phyloP scores from a whole-genome alignment of 2,888 invertebrate genomes.

The Agrotis exclamationis region DNA sequence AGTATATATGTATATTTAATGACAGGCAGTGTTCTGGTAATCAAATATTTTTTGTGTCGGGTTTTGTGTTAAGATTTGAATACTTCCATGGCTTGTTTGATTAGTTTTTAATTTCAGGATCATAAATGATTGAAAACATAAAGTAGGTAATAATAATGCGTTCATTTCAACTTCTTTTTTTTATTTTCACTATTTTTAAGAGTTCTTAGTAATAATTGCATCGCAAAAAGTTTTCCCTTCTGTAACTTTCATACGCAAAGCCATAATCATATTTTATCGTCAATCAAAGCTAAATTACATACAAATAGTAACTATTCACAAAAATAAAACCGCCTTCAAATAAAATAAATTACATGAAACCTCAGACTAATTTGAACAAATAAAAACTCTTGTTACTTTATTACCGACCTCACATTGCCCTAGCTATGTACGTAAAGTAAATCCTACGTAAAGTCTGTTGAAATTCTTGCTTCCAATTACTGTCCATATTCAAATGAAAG shows the following conservation, averaged over 20 bases:
- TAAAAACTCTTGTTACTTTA: slow-evolving; percentile 33
- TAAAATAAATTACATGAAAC: slow-evolving; percentile 26
- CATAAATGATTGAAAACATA: too few species aligned
- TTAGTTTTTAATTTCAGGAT: background rate
- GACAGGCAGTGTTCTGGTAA: slow-evolving; percentile 6
- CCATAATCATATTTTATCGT: slow-evolving; percentile 14
- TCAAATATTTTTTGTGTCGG: background rate
- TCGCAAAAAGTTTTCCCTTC: too few species aligned
- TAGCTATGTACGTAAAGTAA: background rate
- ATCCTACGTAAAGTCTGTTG: too few species aligned
- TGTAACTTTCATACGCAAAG: too few species aligned
- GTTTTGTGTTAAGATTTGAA: background rate
- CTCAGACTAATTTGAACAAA: slow-evolving; percentile 40
- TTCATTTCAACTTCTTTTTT: too few species aligned
- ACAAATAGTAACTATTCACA: too few species aligned
- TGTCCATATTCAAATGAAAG: too few species aligned
- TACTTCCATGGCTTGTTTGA: background rate
- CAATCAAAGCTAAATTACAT: slow-evolving; percentile 10
- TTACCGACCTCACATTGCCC: slow-evolving; percentile 11
- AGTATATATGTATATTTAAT: slow-evolving; percentile 24
- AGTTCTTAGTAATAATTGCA: too few species aligned
- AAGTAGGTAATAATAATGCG: too few species aligned
- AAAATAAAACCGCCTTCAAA: slow-evolving; percentile 15
- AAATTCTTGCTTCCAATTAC: too few species aligned
- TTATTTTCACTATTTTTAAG: too few species aligned